Conservation (phyloP, 2,888 invertebrate species). For the Spatulosminthurus flaviceps region DNA sequence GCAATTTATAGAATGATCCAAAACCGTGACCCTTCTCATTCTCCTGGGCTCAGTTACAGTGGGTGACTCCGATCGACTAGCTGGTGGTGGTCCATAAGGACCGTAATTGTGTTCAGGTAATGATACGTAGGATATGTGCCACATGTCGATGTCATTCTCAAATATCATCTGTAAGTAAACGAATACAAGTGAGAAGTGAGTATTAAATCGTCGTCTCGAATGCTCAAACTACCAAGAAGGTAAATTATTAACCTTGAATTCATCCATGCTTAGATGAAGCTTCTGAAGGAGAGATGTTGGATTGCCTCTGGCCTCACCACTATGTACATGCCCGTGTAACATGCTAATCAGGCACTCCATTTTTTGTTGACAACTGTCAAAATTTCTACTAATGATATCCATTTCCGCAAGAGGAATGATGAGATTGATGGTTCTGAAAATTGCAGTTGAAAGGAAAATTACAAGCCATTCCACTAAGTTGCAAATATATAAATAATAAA, state of each 20-base stretch:
- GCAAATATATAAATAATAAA: too few relatives aligned
- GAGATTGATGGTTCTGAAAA: constrained; percentile 31
- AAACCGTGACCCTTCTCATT: constrained; percentile 31
- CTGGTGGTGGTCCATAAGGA: constrained; percentile 32
- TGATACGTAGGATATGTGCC: background rate
- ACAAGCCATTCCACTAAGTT: background rate
- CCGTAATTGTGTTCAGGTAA: constrained; percentile 37
- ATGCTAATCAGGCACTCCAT: constrained; percentile 36
- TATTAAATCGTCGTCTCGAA: background rate
- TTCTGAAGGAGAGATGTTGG: background rate
- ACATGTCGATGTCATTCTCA: background rate
- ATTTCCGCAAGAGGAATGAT: constrained; percentile 40
- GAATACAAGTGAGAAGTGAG: too few relatives aligned
- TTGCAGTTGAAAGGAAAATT: background rate
- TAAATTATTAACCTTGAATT: background rate
- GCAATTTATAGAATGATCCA: constrained; percentile 38
- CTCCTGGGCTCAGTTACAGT: background rate
- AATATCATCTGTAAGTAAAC: constrained; percentile 1
- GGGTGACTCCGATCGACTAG: constrained; percentile 17
- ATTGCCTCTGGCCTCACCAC: background rate
- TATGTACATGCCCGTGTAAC: constrained; percentile 32
- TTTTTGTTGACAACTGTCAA: constrained; percentile 42
- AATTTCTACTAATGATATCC: constrained; percentile 33
- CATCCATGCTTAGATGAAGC: background rate
- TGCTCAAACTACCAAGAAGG: too few relatives aligned